Evolutionary conservation across 2,888 invertebrate species (phyloP), one percentile per base, ranked within the genome.

Genomic region (Leptarthrus brevirostris): DNA sequence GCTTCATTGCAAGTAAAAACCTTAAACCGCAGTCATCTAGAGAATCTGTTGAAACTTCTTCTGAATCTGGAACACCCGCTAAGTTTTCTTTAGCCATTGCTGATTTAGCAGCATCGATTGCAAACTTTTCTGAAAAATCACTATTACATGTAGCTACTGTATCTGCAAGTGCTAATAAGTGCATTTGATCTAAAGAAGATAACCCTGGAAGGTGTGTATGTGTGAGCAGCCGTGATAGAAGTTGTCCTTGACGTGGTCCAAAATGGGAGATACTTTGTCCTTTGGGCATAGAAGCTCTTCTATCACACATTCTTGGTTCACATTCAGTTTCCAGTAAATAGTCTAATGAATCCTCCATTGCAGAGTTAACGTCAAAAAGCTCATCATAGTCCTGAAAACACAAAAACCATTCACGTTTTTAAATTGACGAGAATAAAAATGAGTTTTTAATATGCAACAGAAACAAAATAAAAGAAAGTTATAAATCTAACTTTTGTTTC

Each of bases 161-260:
- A 81, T 99, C 99, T 10, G 98, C 98, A 75, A 99, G 85, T 1
- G 99, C 99, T n/a, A 99, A 86, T 75, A 99, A 88, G 85, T 99
- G 99, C 98, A 99, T 99, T 86, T 99, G 99, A 86, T 99, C 99
- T 71, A 98, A 88, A 78, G 97, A 97, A 2, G 96, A 96, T 44
- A 98, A 86, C 0, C 98, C 98, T 0, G 98, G 98, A 34, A 97
- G 86, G 84, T 96, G 96, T 0, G 95, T 95, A 84, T 98, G 98
- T 0, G 98, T 98, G 44, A 99, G 86, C 6, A 98, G 88, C 2
- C 95, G 90, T 0, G 96, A 96, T 8, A 98, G 85, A 10, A 95
- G 88, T 74, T 96, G 90, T 36, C 93, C 93, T 86, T 96, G 95
- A 77, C 94, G 88, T 0, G 93, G 93, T 0, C 95, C 95, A 82